phyloP scores from a whole-genome alignment of 2,797 vertebrate genomes.

The Dicrostonyx torquatus region DNA sequence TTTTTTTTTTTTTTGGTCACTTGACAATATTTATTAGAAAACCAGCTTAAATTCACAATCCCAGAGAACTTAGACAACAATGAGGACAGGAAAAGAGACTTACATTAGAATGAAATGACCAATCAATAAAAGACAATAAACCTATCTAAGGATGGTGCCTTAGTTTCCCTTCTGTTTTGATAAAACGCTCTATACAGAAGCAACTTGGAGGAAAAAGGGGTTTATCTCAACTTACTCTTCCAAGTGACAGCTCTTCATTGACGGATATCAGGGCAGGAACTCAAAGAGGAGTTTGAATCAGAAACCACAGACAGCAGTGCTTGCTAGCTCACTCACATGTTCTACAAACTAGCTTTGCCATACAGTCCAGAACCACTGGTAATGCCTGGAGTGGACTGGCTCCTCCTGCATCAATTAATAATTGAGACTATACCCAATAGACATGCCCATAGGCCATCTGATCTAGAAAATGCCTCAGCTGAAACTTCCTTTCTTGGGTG shows the following conservation, averaged over 20 bases:
- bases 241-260: background rate
- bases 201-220: background rate
- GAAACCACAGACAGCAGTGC: background rate
- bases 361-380: background rate
- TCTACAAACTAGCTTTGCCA: background rate
- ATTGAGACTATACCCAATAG: background rate
- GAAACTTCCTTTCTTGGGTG: background rate
- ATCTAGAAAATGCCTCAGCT: background rate
- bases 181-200: background rate
- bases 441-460: background rate
- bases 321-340: background rate
- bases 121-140: slow-evolving; percentile 17
- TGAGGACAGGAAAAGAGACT: too few species aligned
- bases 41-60: too few species aligned
- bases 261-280: background rate
- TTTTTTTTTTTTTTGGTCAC: too few species aligned
- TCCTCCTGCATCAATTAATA: background rate
- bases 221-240: background rate
- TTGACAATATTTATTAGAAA: too few species aligned
- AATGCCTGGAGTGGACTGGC: background rate
- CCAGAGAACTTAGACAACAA: too few species aligned
- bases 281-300: background rate
- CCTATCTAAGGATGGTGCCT: background rate
- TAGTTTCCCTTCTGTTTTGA: background rate
- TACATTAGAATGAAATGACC: background rate